Evolutionary conservation across 2,113 vertebrate species (phyloP).

Genomic region (Leptobrachium ailaonicum): DNA sequence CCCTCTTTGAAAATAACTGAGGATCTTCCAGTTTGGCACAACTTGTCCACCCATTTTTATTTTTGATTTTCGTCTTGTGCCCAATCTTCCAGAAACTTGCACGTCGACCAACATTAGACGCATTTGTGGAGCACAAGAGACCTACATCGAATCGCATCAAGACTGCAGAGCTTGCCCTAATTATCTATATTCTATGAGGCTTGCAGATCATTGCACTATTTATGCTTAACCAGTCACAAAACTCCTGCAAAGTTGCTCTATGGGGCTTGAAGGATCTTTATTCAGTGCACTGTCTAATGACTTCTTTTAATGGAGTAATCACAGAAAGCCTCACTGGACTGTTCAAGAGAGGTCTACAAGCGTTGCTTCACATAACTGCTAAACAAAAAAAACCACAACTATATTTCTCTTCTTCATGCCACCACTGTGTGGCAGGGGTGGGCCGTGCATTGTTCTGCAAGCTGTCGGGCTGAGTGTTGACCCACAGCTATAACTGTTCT

Average conservation of each 20-base stretch:
- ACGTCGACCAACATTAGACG: neutral
- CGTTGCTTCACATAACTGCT: constrained; percentile 1
- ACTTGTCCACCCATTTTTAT: neutral
- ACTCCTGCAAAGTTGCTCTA: constrained; percentile 24
- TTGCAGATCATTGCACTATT: constrained; percentile 45
- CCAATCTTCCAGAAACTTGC: constrained; percentile 13
- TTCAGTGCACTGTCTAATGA: neutral
- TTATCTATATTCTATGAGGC: neutral
- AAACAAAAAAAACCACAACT: constrained; percentile 22
- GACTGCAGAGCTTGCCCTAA: neutral
- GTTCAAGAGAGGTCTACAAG: constrained; percentile 1
- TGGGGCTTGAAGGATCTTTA: constrained; percentile 2
- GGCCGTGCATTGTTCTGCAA: neutral
- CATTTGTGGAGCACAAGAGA: constrained; percentile 20
- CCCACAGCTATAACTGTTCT: neutral
- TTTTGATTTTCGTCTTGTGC: neutral
- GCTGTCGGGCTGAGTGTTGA: neutral
- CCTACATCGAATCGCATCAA: constrained; percentile 8
- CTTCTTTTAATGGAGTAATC: constrained; percentile 5
- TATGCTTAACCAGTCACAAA: constrained; percentile 1
- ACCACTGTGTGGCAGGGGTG: constrained; percentile 10
- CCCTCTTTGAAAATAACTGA: constrained; percentile 96
- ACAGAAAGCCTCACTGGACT: constrained; percentile 1
- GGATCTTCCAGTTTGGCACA: constrained; percentile 9
- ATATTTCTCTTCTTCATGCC: constrained; percentile 3